Conservation (phyloP, 2,797 vertebrate genomes). For the Megaceryle alcyon region DNA sequence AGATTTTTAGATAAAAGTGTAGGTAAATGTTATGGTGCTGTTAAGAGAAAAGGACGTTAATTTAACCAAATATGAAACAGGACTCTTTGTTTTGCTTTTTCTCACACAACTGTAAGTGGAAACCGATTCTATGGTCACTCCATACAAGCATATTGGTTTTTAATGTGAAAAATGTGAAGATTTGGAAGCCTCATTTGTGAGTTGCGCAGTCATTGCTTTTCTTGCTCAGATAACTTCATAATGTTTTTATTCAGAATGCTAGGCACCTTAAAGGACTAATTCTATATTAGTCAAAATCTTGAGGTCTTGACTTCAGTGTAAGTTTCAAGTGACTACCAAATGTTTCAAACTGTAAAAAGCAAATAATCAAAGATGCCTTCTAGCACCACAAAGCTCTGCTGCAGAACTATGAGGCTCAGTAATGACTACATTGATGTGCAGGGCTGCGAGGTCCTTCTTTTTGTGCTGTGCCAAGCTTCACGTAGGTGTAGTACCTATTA, state of each 20-base stretch:
- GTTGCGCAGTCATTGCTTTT: too few species aligned
- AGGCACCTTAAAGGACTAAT: not conserved
- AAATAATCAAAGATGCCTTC: not conserved
- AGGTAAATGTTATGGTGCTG: not conserved
- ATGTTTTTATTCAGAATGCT: not conserved
- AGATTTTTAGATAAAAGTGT: not conserved
- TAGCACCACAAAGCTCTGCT: not conserved
- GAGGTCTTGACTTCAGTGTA: not conserved
- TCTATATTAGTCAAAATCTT: not conserved
- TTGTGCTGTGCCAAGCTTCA: not conserved
- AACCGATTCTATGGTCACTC: not conserved
- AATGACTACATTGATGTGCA: rapidly evolving
- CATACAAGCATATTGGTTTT: not conserved
- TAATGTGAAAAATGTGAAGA: not conserved
- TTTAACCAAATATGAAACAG: not conserved
- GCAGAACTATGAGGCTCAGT: not conserved
- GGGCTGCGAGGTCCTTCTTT: not conserved
- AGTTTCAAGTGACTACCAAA: not conserved
- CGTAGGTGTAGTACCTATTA: too few species aligned
- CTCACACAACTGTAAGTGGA: not conserved
- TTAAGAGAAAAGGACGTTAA: not conserved
- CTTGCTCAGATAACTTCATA: not conserved
- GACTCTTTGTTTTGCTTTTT: not conserved
- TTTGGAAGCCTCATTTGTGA: not conserved
- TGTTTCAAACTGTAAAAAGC: not conserved